These are phyloP conservation scores for Petrocephalus microphthalmus DNA, from an alignment of 2,113 vertebrate species.

Conservation along the genomic window DNA sequence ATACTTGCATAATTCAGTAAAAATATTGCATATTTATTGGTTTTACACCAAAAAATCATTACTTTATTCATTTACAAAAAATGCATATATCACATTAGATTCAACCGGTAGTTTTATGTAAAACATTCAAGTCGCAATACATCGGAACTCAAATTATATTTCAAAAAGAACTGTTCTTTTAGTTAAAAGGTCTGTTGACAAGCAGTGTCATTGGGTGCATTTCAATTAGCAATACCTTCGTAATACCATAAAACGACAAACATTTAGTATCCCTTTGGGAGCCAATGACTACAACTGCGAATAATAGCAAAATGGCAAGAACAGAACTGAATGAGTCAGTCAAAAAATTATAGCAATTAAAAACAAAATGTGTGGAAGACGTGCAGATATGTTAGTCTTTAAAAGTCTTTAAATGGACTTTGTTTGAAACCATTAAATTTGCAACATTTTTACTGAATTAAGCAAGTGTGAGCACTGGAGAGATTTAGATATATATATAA, in stretches of 20 bases:
- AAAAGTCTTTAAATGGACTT: not conserved
- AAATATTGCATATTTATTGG: not conserved
- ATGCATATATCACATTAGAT: not conserved
- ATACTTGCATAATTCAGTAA: not conserved
- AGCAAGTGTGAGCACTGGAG: not conserved
- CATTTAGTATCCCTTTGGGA: not conserved
- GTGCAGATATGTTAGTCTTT: not conserved
- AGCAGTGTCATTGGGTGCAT: not conserved
- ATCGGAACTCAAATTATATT: not conserved
- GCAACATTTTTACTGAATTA: not conserved
- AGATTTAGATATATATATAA: not conserved
- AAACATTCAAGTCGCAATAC: not conserved
- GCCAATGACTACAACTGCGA: not conserved
- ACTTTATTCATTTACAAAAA: not conserved
- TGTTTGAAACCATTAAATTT: not conserved
- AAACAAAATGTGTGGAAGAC: not conserved
- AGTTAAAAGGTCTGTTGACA: not conserved
- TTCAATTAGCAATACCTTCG: not conserved
- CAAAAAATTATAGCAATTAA: not conserved
- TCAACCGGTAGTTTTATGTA: not conserved
- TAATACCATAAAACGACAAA: not conserved
- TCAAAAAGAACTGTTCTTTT: not conserved
- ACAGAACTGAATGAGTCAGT: not conserved
- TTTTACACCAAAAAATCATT: too few species aligned
- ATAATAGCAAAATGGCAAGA: too few species aligned